Percentiles rank a stretch among this genome's conserved stretches.
These are phyloP conservation scores for Neolamprologus cancellatus DNA, from an alignment of 2,113 vertebrate species.

Conservation along the genomic window DNA sequence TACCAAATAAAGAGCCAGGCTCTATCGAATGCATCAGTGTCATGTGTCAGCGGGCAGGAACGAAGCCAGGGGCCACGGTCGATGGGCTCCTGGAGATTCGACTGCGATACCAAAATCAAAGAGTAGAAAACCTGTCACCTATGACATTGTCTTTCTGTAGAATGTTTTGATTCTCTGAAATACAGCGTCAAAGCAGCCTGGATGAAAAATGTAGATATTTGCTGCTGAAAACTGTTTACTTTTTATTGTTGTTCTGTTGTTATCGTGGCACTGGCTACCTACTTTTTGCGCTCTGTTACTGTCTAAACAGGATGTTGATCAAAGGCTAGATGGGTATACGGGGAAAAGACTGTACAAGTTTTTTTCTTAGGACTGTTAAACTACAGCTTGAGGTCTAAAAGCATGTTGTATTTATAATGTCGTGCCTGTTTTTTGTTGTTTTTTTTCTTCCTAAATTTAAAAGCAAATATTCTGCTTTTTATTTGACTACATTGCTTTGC, in stretches of 20 bases:
- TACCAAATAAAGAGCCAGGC: conserved; percentile 58
- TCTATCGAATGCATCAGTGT: conserved; percentile 21
- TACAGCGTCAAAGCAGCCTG: conserved; percentile 35
- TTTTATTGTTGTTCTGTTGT: conserved; percentile 38
- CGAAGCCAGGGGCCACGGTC: neutral
- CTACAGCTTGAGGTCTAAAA: conserved; percentile 68
- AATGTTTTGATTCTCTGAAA: conserved; percentile 44
- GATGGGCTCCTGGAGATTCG: conserved; percentile 12
- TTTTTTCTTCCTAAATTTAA: conserved; percentile 47
- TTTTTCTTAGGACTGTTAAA: conserved; percentile 71
- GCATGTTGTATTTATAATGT: conserved; percentile 79
- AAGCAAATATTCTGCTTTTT: conserved; percentile 58
- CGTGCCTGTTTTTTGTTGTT: conserved; percentile 75
- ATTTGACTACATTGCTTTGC: conserved; percentile 81
- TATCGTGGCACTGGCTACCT: conserved; percentile 60
- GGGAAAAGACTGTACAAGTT: conserved; percentile 59
- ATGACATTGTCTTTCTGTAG: conserved; percentile 22
- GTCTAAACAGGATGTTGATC: conserved; percentile 21
- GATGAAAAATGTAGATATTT: conserved; percentile 24
- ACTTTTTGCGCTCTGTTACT: conserved; percentile 49
- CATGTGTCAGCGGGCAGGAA: neutral
- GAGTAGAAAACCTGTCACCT: conserved; percentile 24
- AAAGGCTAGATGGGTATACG: conserved; percentile 40
- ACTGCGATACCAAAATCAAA: conserved; percentile 46
- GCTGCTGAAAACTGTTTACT: conserved; percentile 60